Conservation (phyloP, 2,113 vertebrate genomes). For the Solea senegalensis region DNA sequence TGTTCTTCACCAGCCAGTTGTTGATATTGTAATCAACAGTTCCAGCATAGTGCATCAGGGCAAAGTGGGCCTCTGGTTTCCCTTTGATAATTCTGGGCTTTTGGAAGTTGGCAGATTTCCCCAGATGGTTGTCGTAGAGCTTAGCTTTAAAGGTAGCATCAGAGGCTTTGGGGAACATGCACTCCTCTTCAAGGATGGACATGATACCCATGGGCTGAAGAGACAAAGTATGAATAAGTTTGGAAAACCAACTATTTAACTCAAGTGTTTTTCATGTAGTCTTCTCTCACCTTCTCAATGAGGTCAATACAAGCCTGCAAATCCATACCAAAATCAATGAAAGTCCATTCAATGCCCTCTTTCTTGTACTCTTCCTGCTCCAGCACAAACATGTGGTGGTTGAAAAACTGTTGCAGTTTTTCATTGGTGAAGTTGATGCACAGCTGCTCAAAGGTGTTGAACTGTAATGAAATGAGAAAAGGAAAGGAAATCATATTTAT, state of each 20-base stretch:
- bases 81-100: conserved; percentile 86
- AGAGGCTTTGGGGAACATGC: conserved; percentile 82
- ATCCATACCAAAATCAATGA: conserved; percentile 88
- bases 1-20: conserved; percentile 91
- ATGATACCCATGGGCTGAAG: conserved; percentile 85
- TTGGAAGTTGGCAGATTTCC: conserved; percentile 84
- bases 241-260: background rate
- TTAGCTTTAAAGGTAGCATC: conserved; percentile 84
- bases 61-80: conserved; percentile 86
- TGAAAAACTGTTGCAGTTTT: conserved; percentile 84
- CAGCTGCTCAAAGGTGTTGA: conserved; percentile 80
- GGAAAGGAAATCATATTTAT: background rate
- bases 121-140: conserved; percentile 84
- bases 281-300: conserved; percentile 83
- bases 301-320: conserved; percentile 87
- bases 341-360: conserved; percentile 85
- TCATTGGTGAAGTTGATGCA: conserved; percentile 87
- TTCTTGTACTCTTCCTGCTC: conserved; percentile 85
- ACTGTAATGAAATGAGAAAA: conserved; percentile 21
- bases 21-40: conserved; percentile 89
- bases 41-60: conserved; percentile 85
- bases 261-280: rapidly evolving
- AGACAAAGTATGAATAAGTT: background rate
- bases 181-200: conserved; percentile 86
- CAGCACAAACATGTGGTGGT: conserved; percentile 82